A percentile compares a stretch with the other conserved stretches of the same genome.
Conservation (phyloP, 2,113 vertebrate genomes). For the Sceloporus tristichus region DNA sequence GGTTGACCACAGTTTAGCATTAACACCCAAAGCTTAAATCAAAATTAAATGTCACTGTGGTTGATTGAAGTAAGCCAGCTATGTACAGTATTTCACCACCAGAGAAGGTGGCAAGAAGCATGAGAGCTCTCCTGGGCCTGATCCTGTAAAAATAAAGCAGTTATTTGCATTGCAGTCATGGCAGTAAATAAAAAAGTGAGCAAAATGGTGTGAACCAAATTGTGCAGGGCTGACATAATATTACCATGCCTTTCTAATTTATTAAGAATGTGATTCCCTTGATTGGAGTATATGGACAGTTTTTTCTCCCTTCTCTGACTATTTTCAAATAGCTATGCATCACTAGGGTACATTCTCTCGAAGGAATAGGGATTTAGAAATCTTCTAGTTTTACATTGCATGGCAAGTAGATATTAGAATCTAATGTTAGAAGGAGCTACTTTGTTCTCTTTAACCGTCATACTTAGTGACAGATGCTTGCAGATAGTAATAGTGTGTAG, state of each 20-base stretch:
- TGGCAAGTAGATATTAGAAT: neutral
- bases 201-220: neutral
- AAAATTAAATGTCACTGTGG: too few relatives aligned
- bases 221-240: neutral
- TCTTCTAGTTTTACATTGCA: neutral
- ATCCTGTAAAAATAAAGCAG: neutral
- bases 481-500: constrained; percentile 37
- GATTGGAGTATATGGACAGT: neutral
- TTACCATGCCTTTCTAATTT: neutral
- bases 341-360: too few relatives aligned
- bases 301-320: neutral
- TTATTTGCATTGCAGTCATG: too few relatives aligned
- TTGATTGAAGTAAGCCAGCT: neutral
- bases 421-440: neutral
- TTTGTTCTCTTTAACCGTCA: constrained; percentile 7
- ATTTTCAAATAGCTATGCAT: neutral
- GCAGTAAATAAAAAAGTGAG: neutral
- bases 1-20: too few relatives aligned
- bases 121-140: neutral
- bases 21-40: too few relatives aligned
- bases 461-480: constrained; percentile 29
- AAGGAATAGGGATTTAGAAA: neutral
- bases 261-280: neutral
- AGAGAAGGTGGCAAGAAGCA: neutral
- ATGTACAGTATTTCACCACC: neutral